A percentile compares a stretch with the other conserved stretches of the same genome.
Conservation (phyloP, 2,797 vertebrate genomes). For the Apogon talboti region DNA sequence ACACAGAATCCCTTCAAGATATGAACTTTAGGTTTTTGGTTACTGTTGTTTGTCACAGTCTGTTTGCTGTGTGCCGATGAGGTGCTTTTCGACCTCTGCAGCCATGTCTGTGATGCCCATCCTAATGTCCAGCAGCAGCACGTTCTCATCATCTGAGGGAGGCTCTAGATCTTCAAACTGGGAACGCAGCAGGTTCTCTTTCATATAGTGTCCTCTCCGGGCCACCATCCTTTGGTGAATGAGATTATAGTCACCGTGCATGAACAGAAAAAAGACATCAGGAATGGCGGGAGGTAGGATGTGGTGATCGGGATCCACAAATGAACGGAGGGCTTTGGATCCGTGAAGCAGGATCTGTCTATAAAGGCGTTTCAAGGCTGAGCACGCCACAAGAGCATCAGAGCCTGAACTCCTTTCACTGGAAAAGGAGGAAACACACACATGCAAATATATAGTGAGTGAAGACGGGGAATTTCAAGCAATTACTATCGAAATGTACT, state of each 20-base stretch:
- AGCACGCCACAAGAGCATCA: constrained; percentile 87
- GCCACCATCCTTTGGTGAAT: constrained; percentile 83
- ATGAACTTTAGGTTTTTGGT: no score
- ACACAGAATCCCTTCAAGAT: no score
- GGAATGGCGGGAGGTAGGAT: constrained; percentile 17
- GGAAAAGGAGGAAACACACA: constrained; percentile 19
- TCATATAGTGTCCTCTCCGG: constrained; percentile 91
- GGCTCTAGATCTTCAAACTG: constrained; percentile 90
- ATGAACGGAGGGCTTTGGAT: constrained; percentile 31
- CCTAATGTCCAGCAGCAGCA: constrained; percentile 83
- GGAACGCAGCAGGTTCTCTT: constrained; percentile 84
- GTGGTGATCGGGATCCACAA: constrained; percentile 27
- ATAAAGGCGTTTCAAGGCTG: constrained; percentile 90
- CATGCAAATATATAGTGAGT: background rate
- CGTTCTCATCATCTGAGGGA: constrained; percentile 85
- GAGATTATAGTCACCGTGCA: constrained; percentile 84
- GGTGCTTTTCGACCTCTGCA: constrained; percentile 74
- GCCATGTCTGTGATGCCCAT: constrained; percentile 80
- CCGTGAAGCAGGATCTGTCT: constrained; percentile 85
- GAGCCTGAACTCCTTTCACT: constrained; percentile 77
- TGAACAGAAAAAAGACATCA: constrained; percentile 86
- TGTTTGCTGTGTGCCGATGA: constrained; percentile 10
- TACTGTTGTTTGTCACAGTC: no score
- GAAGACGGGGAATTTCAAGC: background rate
- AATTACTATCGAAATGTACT: background rate